These are phyloP conservation scores for Epizoanthus illoricatus DNA, from an alignment of 92 coral and sea anemone species.

Conservation along the genomic window DNA sequence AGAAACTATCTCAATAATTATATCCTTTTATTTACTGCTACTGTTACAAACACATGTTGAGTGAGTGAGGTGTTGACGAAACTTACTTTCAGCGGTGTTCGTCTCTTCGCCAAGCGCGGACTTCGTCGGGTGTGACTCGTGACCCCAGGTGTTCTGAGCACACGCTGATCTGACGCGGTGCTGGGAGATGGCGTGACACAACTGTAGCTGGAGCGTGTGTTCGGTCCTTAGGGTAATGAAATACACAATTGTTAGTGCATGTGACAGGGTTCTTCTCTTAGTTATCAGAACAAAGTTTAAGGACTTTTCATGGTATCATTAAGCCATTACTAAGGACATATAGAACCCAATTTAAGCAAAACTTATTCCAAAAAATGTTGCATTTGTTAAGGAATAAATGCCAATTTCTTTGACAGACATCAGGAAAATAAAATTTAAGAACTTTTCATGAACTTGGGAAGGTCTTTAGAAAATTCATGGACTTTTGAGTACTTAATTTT, in stretches of 20 bases:
- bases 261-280: not conserved
- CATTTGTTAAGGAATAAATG: too few relatives aligned
- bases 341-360: too few relatives aligned
- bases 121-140: conserved; percentile 11
- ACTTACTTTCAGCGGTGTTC: conserved; percentile 26
- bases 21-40: not conserved
- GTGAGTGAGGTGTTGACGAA: conserved; percentile 10
- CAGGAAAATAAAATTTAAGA: too few relatives aligned
- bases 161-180: conserved; percentile 15
- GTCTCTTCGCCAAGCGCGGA: conserved; percentile 22
- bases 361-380: too few relatives aligned
- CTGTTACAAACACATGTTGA: not conserved
- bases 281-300: too few relatives aligned
- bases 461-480: too few relatives aligned
- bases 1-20: conserved; percentile 2
- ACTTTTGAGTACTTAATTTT: too few relatives aligned
- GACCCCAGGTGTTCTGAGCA: conserved; percentile 16
- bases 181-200: conserved; percentile 16
- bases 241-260: not conserved
- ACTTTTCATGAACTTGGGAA: too few relatives aligned
- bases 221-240: conserved; percentile 13
- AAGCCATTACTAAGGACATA: too few relatives aligned
- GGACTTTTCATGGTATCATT: too few relatives aligned
- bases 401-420: too few relatives aligned
- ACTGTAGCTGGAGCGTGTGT: conserved; percentile 23